phyloP scores from a whole-genome alignment of 2,888 invertebrate species.

The Hemithea aestivaria region DNA sequence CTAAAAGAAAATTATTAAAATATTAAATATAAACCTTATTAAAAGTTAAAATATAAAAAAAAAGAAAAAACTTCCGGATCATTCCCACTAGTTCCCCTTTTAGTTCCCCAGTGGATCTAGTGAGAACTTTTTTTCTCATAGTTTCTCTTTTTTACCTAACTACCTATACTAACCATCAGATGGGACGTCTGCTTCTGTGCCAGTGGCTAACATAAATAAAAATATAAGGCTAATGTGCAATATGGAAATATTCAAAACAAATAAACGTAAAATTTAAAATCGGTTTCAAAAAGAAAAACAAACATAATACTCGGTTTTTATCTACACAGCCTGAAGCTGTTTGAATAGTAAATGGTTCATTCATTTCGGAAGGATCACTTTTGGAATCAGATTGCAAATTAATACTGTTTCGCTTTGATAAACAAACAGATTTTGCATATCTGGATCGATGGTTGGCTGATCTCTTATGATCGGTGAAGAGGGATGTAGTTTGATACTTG shows the following conservation, averaged over 20 bases:
- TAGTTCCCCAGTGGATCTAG: too few species aligned
- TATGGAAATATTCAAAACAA: neutral
- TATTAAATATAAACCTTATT: too few species aligned
- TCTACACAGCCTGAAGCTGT: conserved; percentile 53
- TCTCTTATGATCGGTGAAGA: conserved; percentile 31
- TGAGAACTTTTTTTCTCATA: too few species aligned
- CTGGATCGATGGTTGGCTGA: conserved; percentile 49
- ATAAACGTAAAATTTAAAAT: neutral
- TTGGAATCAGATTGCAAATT: conserved; percentile 60
- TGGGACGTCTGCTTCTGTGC: too few species aligned
- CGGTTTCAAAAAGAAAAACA: conserved; percentile 7
- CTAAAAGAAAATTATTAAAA: too few species aligned
- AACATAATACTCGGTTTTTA: conserved; percentile 25
- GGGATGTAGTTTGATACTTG: conserved; percentile 46
- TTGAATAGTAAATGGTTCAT: conserved; percentile 73
- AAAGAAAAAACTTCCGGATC: too few species aligned
- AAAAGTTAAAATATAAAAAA: too few species aligned
- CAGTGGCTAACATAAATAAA: too few species aligned
- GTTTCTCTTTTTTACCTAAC: too few species aligned
- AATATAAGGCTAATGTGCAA: too few species aligned
- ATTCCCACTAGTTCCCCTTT: too few species aligned
- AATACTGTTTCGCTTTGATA: conserved; percentile 64
- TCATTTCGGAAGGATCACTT: conserved; percentile 59
- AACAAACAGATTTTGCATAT: conserved; percentile 75
- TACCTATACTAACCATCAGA: too few species aligned